Evolutionary conservation across 2,797 vertebrate species (phyloP), one percentile per base, ranked within the genome.

Genomic region (Myripristis murdjan): DNA sequence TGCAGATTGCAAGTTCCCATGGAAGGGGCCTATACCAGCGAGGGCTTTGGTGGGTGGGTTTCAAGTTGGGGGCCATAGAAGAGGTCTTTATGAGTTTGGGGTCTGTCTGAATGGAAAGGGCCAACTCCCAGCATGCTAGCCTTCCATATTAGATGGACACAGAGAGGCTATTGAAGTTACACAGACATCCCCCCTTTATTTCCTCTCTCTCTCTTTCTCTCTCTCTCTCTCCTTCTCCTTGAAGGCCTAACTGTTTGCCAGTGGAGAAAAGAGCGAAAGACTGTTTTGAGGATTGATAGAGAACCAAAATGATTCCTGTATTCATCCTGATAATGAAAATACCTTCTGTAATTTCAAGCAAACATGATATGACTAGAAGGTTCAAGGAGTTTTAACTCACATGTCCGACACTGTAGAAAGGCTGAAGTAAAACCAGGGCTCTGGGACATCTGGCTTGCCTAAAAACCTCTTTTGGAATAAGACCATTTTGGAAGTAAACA

Each of bases 1-100:
- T 93, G 91, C 92, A 94, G 92, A 92, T 93, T 91, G 91, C 83
- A 73, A 90, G 93, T 94, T 94, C 93, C 93, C 92, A 93, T 92
- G 92, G 91, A 93, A 92, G 82, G 69, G 84, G 86, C 87, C 84
- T 83, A 70, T 70, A 90, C 79, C 81, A 87, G 79, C 20, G 23
- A 83, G 86, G 85, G 86, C 87, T 89, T 87, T 83, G 78, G 90
- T 87, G 88, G 91, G 89, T 90, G 90, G 92, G 88, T 91, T 90
- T 91, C 88, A 90, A 91, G 86, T 91, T 85, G 87, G 91, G 91
- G 88, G 87, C 90, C 87, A 90, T 90, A 92, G 90, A 92, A 79
- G 86, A 89, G 88, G 86, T 91, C 91, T 93, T 92, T 93, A 92
- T 92, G 91, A 92, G 91, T 91, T 92, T 90, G 85, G 86, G 88